Conservation (phyloP, 2,888 invertebrate species). For the Idaea aversata region DNA sequence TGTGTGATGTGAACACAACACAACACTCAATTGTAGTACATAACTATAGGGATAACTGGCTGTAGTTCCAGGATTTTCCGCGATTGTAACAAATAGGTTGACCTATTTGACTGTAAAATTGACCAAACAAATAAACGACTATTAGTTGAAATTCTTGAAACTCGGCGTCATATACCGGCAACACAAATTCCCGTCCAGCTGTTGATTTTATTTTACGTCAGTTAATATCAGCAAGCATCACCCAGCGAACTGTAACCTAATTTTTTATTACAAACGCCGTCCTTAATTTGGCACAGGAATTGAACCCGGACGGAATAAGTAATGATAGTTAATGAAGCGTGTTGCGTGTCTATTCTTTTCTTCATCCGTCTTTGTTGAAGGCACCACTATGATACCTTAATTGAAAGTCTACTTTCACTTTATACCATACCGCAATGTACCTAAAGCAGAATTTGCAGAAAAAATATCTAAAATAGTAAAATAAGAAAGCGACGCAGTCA, state of each 20-base stretch:
- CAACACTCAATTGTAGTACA: neutral
- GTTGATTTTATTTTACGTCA: constrained; percentile 25
- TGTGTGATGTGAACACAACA: neutral
- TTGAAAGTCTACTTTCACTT: constrained; percentile 15
- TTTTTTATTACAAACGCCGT: constrained; percentile 41
- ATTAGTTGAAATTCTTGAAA: neutral
- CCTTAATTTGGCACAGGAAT: constrained; percentile 46
- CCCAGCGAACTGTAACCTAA: constrained; percentile 35
- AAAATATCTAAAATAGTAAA: neutral
- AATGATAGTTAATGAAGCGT: constrained; percentile 39
- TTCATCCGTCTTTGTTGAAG: constrained; percentile 24
- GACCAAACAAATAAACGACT: neutral
- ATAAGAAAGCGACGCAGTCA: neutral
- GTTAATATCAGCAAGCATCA: constrained; percentile 27
- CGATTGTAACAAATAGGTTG: neutral
- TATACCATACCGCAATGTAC: neutral
- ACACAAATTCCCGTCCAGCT: constrained; percentile 30
- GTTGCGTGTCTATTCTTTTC: constrained; percentile 34
- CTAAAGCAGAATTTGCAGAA: neutral
- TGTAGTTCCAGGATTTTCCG: no score
- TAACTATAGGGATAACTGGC: neutral
- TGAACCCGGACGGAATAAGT: constrained; percentile 44
- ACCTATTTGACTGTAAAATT: neutral
- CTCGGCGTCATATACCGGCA: neutral
- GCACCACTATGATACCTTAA: constrained; percentile 25